A percentile compares a stretch with the other conserved stretches of the same genome.
Conservation (phyloP, 2,888 invertebrate genomes). For the Quadriops clusia region DNA sequence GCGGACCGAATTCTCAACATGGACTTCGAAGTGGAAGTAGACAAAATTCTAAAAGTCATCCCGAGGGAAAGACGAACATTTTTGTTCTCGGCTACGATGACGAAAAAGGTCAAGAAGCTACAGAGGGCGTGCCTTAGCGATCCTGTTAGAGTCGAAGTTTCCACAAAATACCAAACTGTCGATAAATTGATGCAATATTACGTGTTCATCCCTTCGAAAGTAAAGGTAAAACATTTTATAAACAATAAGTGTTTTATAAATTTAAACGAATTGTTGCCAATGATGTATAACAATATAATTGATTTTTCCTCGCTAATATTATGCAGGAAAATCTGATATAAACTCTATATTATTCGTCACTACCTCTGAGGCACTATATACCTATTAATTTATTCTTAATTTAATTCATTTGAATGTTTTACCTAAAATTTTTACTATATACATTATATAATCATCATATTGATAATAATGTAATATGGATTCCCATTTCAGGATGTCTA, state of each 20-base stretch:
- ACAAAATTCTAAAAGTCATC: constrained; percentile 86
- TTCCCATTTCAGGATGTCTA: constrained; percentile 84
- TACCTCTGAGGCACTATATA: too few species aligned
- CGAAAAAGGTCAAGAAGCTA: constrained; percentile 89
- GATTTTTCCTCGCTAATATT: too few species aligned
- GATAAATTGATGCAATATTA: constrained; percentile 93
- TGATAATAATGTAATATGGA: constrained; percentile 1
- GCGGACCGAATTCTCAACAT: constrained; percentile 97
- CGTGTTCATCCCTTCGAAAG: constrained; percentile 89
- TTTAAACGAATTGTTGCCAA: too few species aligned
- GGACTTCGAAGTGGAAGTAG: constrained; percentile 97
- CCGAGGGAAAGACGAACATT: constrained; percentile 86
- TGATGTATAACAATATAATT: too few species aligned
- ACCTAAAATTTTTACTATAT: too few species aligned
- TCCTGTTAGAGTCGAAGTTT: constrained; percentile 92
- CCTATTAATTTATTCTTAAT: too few species aligned
- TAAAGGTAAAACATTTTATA: constrained; percentile 59
- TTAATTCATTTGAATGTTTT: too few species aligned
- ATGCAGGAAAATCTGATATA: too few species aligned
- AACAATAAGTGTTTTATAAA: too few species aligned
- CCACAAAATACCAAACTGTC: constrained; percentile 95
- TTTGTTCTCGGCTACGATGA: constrained; percentile 99
- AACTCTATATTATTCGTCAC: too few species aligned
- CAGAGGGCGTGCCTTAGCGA: constrained; percentile 90
- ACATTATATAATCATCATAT: not conserved